A percentile compares a stretch with the other conserved stretches of the same genome.
These are phyloP conservation scores for Polydrusus cervinus DNA, from an alignment of 2,888 invertebrate genomes.

Conservation along the genomic window DNA sequence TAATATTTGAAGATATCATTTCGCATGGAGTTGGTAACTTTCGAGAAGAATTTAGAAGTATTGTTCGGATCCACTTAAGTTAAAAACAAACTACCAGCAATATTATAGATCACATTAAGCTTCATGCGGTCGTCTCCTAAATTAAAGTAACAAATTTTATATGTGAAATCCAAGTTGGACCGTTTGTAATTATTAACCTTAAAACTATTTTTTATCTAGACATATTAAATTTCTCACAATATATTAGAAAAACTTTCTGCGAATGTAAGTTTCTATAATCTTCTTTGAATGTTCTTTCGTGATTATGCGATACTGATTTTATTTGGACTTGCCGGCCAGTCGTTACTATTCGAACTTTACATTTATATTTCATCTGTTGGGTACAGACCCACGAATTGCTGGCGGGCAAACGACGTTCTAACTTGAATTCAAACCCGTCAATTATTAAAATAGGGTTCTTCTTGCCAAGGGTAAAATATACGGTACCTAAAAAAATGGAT, in stretches of 20 bases:
- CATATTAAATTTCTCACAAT: slow-evolving; percentile 11
- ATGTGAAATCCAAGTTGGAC: no score
- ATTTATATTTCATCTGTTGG: slow-evolving; percentile 15
- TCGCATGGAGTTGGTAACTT: no score
- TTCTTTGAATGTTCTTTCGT: background rate
- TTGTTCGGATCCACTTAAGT: no score
- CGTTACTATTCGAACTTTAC: slow-evolving; percentile 22
- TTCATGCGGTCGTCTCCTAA: no score
- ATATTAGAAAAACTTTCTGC: slow-evolving; percentile 3
- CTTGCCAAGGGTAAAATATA: slow-evolving; percentile 16
- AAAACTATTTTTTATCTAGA: slow-evolving; percentile 1
- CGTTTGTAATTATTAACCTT: no score
- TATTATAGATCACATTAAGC: no score
- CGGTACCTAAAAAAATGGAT: background rate
- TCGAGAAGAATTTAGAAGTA: no score
- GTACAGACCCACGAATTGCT: slow-evolving; percentile 29
- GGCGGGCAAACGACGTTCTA: background rate
- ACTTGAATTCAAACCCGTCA: slow-evolving; percentile 55
- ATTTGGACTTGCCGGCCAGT: slow-evolving; percentile 4
- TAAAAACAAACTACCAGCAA: no score
- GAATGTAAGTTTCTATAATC: slow-evolving; percentile 9
- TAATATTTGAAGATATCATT: no score
- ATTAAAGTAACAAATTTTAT: no score
- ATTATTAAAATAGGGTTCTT: slow-evolving; percentile 57
- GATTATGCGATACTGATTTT: slow-evolving; percentile 4